A percentile compares a stretch with the other conserved stretches of the same genome.
Conservation (phyloP, 2,797 vertebrate species). For the Emydoidea blandingii region DNA sequence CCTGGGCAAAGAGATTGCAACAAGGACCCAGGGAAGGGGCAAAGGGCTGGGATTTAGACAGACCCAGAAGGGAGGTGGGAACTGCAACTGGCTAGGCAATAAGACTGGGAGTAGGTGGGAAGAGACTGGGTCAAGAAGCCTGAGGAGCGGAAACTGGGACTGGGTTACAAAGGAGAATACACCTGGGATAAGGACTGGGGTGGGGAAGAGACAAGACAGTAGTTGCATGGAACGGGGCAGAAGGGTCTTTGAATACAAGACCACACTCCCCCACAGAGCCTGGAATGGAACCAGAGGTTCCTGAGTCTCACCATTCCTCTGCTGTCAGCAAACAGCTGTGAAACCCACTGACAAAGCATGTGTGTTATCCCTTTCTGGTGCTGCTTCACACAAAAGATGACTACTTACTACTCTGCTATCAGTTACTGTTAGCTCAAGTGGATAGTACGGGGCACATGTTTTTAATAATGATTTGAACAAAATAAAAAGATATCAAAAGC, state of each 20-base stretch:
- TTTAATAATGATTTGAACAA: constrained; percentile 37
- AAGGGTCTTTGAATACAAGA: too few relatives aligned
- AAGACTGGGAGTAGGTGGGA: background rate
- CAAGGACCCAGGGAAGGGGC: background rate
- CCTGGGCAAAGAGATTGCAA: background rate
- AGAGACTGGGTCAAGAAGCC: background rate
- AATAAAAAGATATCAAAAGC: background rate
- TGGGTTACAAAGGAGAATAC: background rate
- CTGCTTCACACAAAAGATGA: too few relatives aligned
- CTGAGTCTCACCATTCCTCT: too few relatives aligned
- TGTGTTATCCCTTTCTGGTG: too few relatives aligned
- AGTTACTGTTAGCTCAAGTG: background rate
- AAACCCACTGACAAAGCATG: background rate
- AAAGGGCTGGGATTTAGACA: background rate
- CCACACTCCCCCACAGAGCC: too few relatives aligned
- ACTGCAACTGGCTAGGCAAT: background rate
- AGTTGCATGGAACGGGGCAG: too few relatives aligned
- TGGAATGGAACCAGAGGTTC: too few relatives aligned
- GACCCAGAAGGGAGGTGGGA: too few relatives aligned
- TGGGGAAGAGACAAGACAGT: too few relatives aligned
- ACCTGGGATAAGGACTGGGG: background rate
- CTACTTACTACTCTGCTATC: background rate
- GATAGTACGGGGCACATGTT: constrained; percentile 2
- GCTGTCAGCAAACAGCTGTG: background rate
- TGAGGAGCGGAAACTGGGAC: background rate